phyloP scores from a whole-genome alignment of 2,113 vertebrate genomes.

The Marcusenius ussheri region DNA sequence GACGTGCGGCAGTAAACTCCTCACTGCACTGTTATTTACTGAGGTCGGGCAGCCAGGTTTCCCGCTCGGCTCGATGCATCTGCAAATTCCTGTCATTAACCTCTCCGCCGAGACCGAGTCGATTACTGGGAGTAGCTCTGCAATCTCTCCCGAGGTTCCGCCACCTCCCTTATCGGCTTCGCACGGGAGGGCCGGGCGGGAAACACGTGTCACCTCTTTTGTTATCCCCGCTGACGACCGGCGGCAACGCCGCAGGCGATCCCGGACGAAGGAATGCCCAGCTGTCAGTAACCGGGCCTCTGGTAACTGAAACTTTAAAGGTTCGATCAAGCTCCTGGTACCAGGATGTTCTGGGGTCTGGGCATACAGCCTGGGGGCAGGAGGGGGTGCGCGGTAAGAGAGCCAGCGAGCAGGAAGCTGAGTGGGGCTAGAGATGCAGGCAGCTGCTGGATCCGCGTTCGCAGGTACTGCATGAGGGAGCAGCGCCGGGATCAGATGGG shows the following conservation, averaged over 20 bases:
- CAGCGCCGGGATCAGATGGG: background rate
- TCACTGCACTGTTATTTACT: conserved; percentile 6
- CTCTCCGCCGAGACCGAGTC: conserved; percentile 18
- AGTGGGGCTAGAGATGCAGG: background rate
- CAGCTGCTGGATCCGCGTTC: background rate
- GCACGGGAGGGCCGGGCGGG: background rate
- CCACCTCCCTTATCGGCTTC: background rate
- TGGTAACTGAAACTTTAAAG: background rate
- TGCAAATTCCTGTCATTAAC: conserved; percentile 27
- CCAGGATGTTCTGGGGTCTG: background rate
- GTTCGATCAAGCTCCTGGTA: background rate
- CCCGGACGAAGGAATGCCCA: background rate
- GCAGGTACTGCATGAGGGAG: background rate
- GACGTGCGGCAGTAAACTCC: background rate
- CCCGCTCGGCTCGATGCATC: conserved; percentile 2
- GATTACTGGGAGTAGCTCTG: conserved; percentile 19
- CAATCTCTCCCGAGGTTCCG: background rate
- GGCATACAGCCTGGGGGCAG: background rate
- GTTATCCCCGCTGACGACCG: background rate
- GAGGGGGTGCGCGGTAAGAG: background rate
- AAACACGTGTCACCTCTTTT: background rate
- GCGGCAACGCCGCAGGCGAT: background rate
- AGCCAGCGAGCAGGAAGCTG: background rate
- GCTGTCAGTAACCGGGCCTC: background rate
- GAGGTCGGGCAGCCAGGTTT: background rate